Base-by-base conservation (phyloP, 2,113 vertebrate genomes). In the Gallinago media region DNA sequence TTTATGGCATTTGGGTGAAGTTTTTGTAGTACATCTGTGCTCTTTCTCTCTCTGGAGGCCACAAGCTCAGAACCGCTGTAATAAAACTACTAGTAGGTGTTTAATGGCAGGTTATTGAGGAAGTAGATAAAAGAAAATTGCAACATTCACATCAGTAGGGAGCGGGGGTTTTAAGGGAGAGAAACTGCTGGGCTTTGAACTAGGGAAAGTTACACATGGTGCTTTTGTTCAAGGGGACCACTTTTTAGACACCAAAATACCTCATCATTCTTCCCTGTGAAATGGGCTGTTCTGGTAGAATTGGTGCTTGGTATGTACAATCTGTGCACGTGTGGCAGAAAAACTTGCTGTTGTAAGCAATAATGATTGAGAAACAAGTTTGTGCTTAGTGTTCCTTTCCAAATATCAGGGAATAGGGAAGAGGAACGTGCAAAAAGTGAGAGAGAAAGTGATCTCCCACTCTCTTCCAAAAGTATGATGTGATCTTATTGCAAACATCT, bases 11-110 rank as follows among this genome's bases (percentile, higher is more conserved):
- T 61, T 88, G 82, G 96, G 87, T 77, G 90, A 94, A 92, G 81
- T 84, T 97, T 96, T 86, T 94, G 91, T 55, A 84, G 89, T 82
- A 66, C 79, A 77, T 94, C 83, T 93, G 95, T 87, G 93, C 79
- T 93, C 78, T 38, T 82, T 91, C 81, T 79, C 80, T 90, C 88
- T 96, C 94, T 91, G 82, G 78, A 93, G 94, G 96, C 83, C 31
- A 8, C 74, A 77, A 94, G 94, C 76, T 95, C 92, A 75, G 94
- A 91, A 96, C 93, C 61, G 44, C 92, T 73, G 96, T 94, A 96
- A 97, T 98, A 97, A 98, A 98, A 95, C 95, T 96, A 96, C 92
- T 97, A 81, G 97, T 97, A 97, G 97, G 97, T 98, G 96, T 98
- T 98, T 97, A 98, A 98, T 98, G 97, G 89, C 86, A 96, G 97